Percentiles rank a stretch among this genome's conserved stretches.
These are phyloP conservation scores for Gandaritis pyraliata DNA, from an alignment of 2,888 invertebrate species.

Conservation along the genomic window DNA sequence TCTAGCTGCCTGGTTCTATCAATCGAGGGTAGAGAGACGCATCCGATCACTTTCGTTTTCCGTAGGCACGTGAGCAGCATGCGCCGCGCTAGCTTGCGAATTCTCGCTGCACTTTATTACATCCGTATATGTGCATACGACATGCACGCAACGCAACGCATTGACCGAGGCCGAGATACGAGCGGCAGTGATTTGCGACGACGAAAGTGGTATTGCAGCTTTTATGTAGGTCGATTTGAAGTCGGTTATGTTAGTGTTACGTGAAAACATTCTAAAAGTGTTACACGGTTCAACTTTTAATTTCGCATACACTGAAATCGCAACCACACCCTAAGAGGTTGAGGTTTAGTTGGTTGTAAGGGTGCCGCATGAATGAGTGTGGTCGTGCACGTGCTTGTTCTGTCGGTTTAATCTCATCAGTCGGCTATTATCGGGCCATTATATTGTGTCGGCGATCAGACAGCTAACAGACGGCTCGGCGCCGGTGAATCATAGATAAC, in stretches of 20 bases:
- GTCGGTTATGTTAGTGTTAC: constrained; percentile 75
- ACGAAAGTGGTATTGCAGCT: constrained; percentile 83
- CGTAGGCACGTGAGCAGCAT: constrained; percentile 76
- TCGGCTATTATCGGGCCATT: constrained; percentile 74
- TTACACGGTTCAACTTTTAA: constrained; percentile 40
- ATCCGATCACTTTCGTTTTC: constrained; percentile 82
- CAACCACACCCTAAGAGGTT: constrained; percentile 9
- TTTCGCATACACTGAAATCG: constrained; percentile 39
- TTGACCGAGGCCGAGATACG: constrained; percentile 83
- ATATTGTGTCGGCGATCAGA: constrained; percentile 77
- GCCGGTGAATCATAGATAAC: constrained; percentile 82
- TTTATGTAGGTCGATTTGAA: constrained; percentile 81
- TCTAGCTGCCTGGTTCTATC: constrained; percentile 67
- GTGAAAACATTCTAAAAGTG: constrained; percentile 55
- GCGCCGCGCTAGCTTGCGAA: constrained; percentile 76
- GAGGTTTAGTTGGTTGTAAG: constrained; percentile 23
- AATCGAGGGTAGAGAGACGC: constrained; percentile 78
- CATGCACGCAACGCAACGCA: constrained; percentile 80
- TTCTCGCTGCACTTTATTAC: constrained; percentile 80
- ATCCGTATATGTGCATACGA: constrained; percentile 82
- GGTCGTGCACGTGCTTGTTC: constrained; percentile 56
- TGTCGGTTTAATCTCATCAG: constrained; percentile 73
- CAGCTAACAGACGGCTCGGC: constrained; percentile 77
- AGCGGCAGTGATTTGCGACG: constrained; percentile 81
- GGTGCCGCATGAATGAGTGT: constrained; percentile 36